Base-by-base conservation (phyloP, 2,797 vertebrate species). In the Catamblyrhynchus diadema region DNA sequence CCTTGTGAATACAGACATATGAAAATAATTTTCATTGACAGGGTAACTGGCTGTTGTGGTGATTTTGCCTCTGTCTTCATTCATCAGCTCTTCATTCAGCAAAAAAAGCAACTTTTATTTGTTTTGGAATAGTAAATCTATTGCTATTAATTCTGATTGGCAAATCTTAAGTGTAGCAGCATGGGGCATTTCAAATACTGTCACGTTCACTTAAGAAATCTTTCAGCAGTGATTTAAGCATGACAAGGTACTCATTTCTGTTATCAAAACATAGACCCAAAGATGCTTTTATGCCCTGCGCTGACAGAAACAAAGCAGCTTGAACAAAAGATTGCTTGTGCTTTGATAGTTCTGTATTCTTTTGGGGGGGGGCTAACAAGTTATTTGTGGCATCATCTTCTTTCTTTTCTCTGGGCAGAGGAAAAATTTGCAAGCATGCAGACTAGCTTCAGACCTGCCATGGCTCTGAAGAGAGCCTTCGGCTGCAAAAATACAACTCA, bases 1-100 rank as follows among this genome's bases (percentile, higher is more conserved):
- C 84, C 57, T 91, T 82, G 81, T 96, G 93, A 96, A 96, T 82
- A 88, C 51, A 86, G 41, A 69, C 59, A 94, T 96, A 95, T 75
- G 84, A 96, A 97, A 96, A 77, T 98, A 94, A 98, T 98, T 97
- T 97, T 90, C 88, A 95, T 64, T 97, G 98, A 97, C 97, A 98
- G 93, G 73, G 80, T 97, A 93, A 94, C 95, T 90, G 88, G 71
- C 85, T 86, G 85, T 85, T 96, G 90, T 95, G 70, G 60, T 87
- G 90, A 87, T 86, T 96, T 95, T 93, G 32, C 62, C 96, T 95
- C 93, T 97, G 51, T 69, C 71, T 96, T 97, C 59, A 86, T 35
- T 96, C 93, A 62, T 86, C 77, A 93, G 41, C 56, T 94, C 94
- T 95, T 91, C 87, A 93, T 84, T 95, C 84, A 95, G 73, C 86